Percentiles rank a stretch among this genome's conserved stretches.
These are phyloP conservation scores for Resseliella maxima DNA, from an alignment of 2,888 invertebrate genomes.

Conservation along the genomic window DNA sequence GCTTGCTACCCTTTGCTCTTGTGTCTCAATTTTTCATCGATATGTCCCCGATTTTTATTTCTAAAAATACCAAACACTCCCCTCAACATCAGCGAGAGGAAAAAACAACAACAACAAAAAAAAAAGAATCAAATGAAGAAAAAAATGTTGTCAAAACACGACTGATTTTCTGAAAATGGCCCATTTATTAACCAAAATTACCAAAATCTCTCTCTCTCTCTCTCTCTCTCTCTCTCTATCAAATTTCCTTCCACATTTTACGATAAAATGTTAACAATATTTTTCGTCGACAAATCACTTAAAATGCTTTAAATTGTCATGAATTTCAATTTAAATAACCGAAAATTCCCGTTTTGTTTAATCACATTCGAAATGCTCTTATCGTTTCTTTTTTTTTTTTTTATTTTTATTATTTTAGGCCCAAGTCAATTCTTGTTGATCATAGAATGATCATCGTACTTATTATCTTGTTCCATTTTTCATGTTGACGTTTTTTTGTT, in stretches of 20 bases:
- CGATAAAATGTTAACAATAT: background rate
- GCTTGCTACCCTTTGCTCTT: conserved; percentile 11
- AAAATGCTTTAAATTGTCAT: background rate
- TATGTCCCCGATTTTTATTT: background rate
- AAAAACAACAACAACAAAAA: too few species aligned
- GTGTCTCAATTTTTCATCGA: background rate
- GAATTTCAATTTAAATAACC: background rate
- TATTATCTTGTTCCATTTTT: conserved; percentile 29
- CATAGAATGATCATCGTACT: background rate
- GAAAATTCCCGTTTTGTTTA: conserved; percentile 38
- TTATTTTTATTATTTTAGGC: background rate
- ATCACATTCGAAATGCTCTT: conserved; percentile 3
- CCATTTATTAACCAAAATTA: background rate
- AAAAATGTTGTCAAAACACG: background rate
- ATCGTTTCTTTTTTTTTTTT: background rate
- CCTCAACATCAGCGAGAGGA: too few species aligned
- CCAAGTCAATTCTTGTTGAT: background rate
- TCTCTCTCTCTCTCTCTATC: background rate
- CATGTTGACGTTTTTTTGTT: conserved; percentile 23
- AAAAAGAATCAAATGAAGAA: too few species aligned
- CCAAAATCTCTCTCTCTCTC: background rate
- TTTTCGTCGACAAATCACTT: background rate
- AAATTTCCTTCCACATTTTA: background rate
- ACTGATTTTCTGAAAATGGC: background rate
- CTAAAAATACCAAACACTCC: background rate